Evolutionary conservation across 2,113 vertebrate species (phyloP).

Genomic region (Sinocyclocheilus anshuiensis): DNA sequence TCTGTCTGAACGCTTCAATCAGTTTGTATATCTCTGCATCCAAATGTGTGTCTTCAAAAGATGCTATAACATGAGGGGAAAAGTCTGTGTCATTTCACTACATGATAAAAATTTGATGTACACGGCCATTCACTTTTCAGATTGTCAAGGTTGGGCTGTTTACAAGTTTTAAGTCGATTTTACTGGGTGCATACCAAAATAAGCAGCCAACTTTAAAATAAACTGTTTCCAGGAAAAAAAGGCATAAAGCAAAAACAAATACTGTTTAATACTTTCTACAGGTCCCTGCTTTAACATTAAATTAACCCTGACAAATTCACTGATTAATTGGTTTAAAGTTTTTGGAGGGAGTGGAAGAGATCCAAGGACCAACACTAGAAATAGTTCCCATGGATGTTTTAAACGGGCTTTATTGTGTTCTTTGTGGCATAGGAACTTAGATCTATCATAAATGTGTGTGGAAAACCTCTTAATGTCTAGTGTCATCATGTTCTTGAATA

Average conservation of each 20-base stretch:
- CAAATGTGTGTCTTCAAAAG: slow-evolving; percentile 8
- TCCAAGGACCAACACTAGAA: slow-evolving; percentile 41
- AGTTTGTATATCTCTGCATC: background rate
- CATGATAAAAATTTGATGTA: background rate
- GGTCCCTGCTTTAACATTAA: slow-evolving; percentile 32
- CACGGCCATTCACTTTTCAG: background rate
- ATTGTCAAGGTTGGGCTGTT: slow-evolving; percentile 34
- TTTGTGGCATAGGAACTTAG: background rate
- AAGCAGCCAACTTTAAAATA: slow-evolving; percentile 30
- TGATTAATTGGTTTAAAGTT: slow-evolving; percentile 26
- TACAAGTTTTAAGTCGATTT: slow-evolving; percentile 10
- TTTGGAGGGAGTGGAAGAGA: slow-evolving; percentile 14
- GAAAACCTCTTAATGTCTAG: background rate
- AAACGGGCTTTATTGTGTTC: slow-evolving; percentile 16
- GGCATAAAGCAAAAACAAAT: background rate
- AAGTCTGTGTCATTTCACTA: background rate
- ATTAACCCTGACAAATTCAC: slow-evolving; percentile 36
- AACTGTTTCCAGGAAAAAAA: background rate
- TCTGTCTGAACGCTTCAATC: background rate
- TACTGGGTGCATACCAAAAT: slow-evolving; percentile 30
- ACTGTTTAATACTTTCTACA: background rate
- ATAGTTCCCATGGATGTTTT: slow-evolving; percentile 7
- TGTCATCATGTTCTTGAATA: slow-evolving; percentile 4
- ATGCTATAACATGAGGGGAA: background rate
- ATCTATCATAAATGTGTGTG: background rate